Evolutionary conservation across 2,888 invertebrate genomes (phyloP), one percentile per base, ranked within the genome.

Genomic region (Abscondita cerata): DNA sequence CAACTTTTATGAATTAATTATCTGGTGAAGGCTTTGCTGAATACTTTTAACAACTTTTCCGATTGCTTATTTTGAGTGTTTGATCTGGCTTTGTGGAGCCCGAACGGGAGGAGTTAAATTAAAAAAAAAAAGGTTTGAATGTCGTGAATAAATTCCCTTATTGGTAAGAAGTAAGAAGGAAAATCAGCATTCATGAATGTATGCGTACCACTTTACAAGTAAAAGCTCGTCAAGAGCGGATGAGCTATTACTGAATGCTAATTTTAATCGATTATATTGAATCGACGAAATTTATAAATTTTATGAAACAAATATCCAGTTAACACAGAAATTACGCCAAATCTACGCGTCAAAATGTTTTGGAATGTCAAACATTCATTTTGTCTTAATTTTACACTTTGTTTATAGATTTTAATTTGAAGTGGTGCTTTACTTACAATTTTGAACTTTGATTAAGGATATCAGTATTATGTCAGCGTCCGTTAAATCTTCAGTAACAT

Each of bases 261-360:
- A 71, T 71, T 70, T 68, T 68, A 68, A 71, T 71, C 71, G 71
- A 70, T 71, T 69, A n/a, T n/a, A 59, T 62, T 61, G 59, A 67
- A 61, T 62, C 62, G 46, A 18, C 18, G 8, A 19, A 19, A n/a
- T 18, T 44, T 18, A 18, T 44, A 25, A 4, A 4, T 25, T 25
- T 25, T 25, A 25, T 25, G n/a, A 25, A 4, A 25, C 25, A 25
- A 25, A 25, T 4, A 25, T 25, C 25, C 6, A 25, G 25, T 25
- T 25, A 25, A 25, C 25, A 6, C 25, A 25, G 25, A 25, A 25
- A 25, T 25, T 25, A 25, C 19, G 8, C 18, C 11, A 44, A 8
- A 16, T 41, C 44, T 1, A 11, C 44, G 44, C 19, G 44, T 44
- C 44, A 44, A 44, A 44, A 18, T 44, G 44, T 44, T 44, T n/a